Conservation (phyloP, 2,113 vertebrate species). For the Amia ocellicauda region DNA sequence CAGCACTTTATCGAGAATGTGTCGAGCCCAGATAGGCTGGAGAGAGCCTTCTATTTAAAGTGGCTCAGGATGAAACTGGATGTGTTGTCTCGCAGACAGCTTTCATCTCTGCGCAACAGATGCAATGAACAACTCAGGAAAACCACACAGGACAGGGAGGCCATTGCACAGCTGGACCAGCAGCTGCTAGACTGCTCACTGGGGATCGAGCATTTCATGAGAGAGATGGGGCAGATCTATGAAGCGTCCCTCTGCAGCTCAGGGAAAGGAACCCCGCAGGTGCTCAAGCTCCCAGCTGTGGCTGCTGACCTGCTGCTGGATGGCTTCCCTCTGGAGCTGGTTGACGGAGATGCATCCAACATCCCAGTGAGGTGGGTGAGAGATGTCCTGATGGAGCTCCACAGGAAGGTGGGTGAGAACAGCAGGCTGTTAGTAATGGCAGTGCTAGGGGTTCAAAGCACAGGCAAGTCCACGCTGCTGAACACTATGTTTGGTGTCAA, state of each 20-base stretch:
- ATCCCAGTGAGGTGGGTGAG: conserved; percentile 52
- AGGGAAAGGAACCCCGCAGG: conserved; percentile 25
- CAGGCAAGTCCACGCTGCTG: conserved; percentile 66
- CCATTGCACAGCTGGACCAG: conserved; percentile 47
- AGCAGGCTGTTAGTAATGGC: conserved; percentile 45
- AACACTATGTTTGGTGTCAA: conserved; percentile 74
- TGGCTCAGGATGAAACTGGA: conserved; percentile 62
- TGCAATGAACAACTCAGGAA: conserved; percentile 8
- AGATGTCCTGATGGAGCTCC: conserved; percentile 51
- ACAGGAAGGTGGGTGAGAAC: conserved; percentile 40
- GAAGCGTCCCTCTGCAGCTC: conserved; percentile 50
- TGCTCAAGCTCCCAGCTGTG: conserved; percentile 48
- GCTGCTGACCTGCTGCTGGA: conserved; percentile 54
- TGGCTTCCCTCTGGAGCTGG: conserved; percentile 60
- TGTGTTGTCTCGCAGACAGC: conserved; percentile 30
- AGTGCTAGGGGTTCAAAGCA: conserved; percentile 42
- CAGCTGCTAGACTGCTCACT: conserved; percentile 45
- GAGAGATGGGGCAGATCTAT: conserved; percentile 64
- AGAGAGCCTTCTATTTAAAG: conserved; percentile 58
- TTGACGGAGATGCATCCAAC: conserved; percentile 60
- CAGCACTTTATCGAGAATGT: conserved; percentile 50
- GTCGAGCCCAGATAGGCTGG: conserved; percentile 36
- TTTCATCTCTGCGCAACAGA: conserved; percentile 31
- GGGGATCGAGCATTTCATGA: conserved; percentile 63
- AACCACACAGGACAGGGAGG: conserved; percentile 23